These are phyloP conservation scores for Aphelinus certus DNA, from an alignment of 1,140 invertebrate genomes.

Conservation along the genomic window DNA sequence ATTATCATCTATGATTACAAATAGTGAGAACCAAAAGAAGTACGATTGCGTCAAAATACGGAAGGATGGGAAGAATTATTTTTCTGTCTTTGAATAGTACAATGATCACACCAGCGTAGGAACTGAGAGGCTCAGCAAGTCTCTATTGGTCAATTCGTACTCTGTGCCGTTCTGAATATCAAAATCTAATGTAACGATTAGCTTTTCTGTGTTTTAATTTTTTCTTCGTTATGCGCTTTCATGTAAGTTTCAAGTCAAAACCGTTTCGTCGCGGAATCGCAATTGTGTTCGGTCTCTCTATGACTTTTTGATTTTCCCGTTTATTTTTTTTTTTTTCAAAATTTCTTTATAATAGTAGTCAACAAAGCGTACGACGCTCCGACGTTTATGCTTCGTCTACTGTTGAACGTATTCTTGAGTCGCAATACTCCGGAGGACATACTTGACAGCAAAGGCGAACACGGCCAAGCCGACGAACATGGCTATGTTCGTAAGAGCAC, in stretches of 20 bases:
- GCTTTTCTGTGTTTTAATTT: slow-evolving; percentile 9
- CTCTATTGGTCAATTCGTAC: slow-evolving; percentile 28
- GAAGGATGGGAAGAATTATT: slow-evolving; percentile 20
- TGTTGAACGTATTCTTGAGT: slow-evolving; percentile 40
- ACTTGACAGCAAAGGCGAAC: slow-evolving; percentile 88
- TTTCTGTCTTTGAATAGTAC: slow-evolving; percentile 11
- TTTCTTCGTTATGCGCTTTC: slow-evolving; percentile 9
- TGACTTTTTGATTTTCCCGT: background rate
- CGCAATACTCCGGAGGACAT: slow-evolving; percentile 73
- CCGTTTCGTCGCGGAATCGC: slow-evolving; percentile 13
- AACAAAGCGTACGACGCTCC: slow-evolving; percentile 26
- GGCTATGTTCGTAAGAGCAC: slow-evolving; percentile 80
- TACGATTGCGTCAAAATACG: slow-evolving; percentile 1
- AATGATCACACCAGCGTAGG: slow-evolving; percentile 20
- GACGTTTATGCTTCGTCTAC: background rate
- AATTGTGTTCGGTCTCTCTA: background rate
- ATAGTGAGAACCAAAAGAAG: slow-evolving; percentile 12
- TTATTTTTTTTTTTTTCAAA: slow-evolving; percentile 1
- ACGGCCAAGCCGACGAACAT: slow-evolving; percentile 85
- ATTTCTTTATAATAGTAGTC: slow-evolving; percentile 17
- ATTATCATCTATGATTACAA: slow-evolving; percentile 5
- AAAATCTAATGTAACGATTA: slow-evolving; percentile 31
- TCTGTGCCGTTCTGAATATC: slow-evolving; percentile 33
- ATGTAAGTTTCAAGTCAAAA: slow-evolving; percentile 24
- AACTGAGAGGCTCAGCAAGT: slow-evolving; percentile 15